phyloP scores from a whole-genome alignment of 2,113 vertebrate species.

The Gavialis gangeticus region DNA sequence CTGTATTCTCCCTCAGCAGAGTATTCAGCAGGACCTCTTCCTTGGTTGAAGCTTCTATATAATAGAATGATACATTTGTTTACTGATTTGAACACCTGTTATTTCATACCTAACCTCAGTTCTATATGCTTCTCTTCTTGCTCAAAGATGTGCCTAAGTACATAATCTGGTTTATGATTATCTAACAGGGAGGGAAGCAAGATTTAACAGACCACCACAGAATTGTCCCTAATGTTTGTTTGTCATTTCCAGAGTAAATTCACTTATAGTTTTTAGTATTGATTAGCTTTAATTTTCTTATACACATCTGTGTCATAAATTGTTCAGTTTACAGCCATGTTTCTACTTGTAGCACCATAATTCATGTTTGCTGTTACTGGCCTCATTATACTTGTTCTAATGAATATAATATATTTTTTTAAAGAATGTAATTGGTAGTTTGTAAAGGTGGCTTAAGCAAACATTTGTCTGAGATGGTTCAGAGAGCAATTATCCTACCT shows the following conservation, averaged over 20 bases:
- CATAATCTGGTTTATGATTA: constrained; percentile 56
- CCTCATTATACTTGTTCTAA: not conserved
- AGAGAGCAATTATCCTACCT: too few relatives aligned
- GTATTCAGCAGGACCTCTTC: not conserved
- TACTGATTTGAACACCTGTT: not conserved
- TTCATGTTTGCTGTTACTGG: not conserved
- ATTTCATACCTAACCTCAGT: not conserved
- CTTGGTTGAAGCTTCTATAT: not conserved
- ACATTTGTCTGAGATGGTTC: too few relatives aligned
- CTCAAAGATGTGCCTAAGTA: constrained; percentile 49
- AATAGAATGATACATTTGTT: accelerated
- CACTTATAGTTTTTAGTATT: not conserved
- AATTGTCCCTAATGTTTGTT: not conserved
- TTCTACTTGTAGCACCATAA: not conserved
- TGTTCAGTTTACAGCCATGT: not conserved
- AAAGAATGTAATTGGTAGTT: not conserved
- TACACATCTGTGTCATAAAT: not conserved
- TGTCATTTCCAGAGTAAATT: constrained; percentile 15
- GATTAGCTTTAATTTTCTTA: not conserved
- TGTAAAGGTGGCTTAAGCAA: too few relatives aligned
- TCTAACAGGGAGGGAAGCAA: not conserved
- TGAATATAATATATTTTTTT: not conserved
- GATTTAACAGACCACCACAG: constrained; percentile 27
- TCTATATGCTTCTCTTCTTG: constrained; percentile 35
- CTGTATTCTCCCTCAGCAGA: not conserved